Conservation (phyloP, 2,797 vertebrate species). For the Ciconia nigra region DNA sequence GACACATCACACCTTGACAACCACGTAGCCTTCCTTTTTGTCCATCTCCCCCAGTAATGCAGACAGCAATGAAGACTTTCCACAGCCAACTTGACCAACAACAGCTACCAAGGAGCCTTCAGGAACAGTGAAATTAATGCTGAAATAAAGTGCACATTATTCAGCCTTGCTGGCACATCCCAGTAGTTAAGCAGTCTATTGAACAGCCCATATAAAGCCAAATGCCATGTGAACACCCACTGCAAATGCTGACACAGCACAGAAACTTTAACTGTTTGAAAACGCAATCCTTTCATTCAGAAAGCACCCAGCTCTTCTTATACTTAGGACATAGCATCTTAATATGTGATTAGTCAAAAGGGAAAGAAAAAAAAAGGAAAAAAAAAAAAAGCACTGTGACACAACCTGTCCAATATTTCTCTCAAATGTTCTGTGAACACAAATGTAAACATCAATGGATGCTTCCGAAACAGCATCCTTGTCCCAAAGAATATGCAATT, state of each 20-base stretch:
- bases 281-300: neutral
- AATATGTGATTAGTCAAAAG: neutral
- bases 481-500: neutral
- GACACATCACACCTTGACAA: conserved; percentile 81
- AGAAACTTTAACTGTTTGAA: neutral
- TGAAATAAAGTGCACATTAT: conserved; percentile 58
- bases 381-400: neutral
- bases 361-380: neutral
- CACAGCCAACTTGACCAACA: conserved; percentile 94
- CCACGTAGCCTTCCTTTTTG: conserved; percentile 84
- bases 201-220: neutral
- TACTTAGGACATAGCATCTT: neutral
- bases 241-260: neutral
- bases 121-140: conserved; percentile 84
- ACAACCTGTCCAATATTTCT: neutral
- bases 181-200: neutral
- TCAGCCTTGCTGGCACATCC: neutral
- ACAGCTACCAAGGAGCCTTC: conserved; percentile 91
- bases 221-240: neutral
- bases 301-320: neutral
- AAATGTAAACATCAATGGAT: neutral
- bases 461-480: neutral
- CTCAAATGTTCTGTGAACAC: neutral
- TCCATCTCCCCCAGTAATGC: conserved; percentile 94
- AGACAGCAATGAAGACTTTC: conserved; percentile 92